Evolutionary conservation across 2,113 vertebrate genomes (phyloP).

Genomic region (Ornithorhynchus anatinus): DNA sequence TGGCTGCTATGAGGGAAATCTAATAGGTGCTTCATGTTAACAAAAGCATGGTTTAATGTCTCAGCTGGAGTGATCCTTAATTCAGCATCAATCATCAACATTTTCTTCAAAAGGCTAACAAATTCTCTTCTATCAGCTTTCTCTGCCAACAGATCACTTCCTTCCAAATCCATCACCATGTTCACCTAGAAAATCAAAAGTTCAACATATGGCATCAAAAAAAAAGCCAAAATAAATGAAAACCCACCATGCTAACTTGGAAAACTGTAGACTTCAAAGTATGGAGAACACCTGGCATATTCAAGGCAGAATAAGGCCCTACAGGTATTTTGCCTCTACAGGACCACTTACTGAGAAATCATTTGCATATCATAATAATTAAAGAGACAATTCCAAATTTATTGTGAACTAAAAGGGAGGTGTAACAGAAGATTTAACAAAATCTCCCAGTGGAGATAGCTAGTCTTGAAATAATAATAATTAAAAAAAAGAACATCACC

Average conservation of each 20-base stretch:
- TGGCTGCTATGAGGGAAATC: conserved; percentile 98
- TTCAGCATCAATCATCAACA: conserved; percentile 96
- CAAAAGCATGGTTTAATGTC: conserved; percentile 92
- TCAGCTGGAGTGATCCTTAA: conserved; percentile 91
- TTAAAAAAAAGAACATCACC: conserved; percentile 7
- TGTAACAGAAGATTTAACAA: too few species aligned
- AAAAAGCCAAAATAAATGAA: too few species aligned
- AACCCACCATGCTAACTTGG: too few species aligned
- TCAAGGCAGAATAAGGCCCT: not conserved
- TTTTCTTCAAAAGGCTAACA: conserved; percentile 95
- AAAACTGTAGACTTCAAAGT: too few species aligned
- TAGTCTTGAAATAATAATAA: too few species aligned
- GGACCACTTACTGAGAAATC: too few species aligned
- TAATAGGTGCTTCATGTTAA: conserved; percentile 97
- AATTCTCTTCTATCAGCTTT: conserved; percentile 96
- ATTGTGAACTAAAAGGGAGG: too few species aligned
- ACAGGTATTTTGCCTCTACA: conserved; percentile 11
- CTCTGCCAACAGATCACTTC: conserved; percentile 94
- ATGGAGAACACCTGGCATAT: not conserved
- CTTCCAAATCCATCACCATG: conserved; percentile 97
- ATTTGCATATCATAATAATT: too few species aligned
- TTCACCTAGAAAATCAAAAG: conserved; percentile 84
- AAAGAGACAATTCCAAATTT: too few species aligned
- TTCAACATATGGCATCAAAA: conserved; percentile 23
- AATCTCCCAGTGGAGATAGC: too few species aligned